Percentiles rank a stretch among this genome's conserved stretches.
Evolutionary conservation across 2,888 invertebrate genomes (phyloP).

Genomic region (Tuta absoluta): DNA sequence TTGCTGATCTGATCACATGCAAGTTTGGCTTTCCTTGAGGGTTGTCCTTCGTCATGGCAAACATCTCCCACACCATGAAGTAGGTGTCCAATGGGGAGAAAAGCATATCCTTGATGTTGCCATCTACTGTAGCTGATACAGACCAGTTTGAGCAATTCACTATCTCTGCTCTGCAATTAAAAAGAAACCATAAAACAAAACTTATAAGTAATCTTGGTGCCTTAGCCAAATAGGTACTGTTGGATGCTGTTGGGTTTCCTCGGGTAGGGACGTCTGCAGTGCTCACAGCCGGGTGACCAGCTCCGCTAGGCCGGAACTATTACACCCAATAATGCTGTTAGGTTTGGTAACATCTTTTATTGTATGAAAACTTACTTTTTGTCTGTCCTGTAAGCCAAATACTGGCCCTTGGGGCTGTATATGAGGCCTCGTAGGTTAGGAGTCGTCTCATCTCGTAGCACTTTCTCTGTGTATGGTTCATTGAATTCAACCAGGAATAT

Average conservation of each 20-base stretch:
- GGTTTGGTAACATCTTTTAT: too few relatives aligned
- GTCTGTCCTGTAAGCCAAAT: conserved; percentile 86
- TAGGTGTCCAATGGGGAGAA: conserved; percentile 91
- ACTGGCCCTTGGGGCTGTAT: conserved; percentile 88
- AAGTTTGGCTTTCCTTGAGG: conserved; percentile 89
- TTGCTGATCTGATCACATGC: conserved; percentile 86
- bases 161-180: conserved; percentile 82
- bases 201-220: too few relatives aligned
- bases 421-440: conserved; percentile 84
- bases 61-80: conserved; percentile 90
- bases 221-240: too few relatives aligned
- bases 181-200: not conserved
- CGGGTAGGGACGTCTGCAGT: too few relatives aligned
- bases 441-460: conserved; percentile 80
- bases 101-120: conserved; percentile 87
- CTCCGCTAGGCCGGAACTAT: too few relatives aligned
- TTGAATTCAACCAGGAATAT: conserved; percentile 77
- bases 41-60: conserved; percentile 79
- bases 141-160: conserved; percentile 86
- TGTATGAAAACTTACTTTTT: conserved; percentile 58
- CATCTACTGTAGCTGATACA: conserved; percentile 83
- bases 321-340: too few relatives aligned
- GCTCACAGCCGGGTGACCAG: too few relatives aligned
- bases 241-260: too few relatives aligned
- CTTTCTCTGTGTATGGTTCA: conserved; percentile 68